A percentile compares a stretch with the other conserved stretches of the same genome.
Conservation (phyloP, 2,888 invertebrate species). For the Chalcosyrphus nemorum region DNA sequence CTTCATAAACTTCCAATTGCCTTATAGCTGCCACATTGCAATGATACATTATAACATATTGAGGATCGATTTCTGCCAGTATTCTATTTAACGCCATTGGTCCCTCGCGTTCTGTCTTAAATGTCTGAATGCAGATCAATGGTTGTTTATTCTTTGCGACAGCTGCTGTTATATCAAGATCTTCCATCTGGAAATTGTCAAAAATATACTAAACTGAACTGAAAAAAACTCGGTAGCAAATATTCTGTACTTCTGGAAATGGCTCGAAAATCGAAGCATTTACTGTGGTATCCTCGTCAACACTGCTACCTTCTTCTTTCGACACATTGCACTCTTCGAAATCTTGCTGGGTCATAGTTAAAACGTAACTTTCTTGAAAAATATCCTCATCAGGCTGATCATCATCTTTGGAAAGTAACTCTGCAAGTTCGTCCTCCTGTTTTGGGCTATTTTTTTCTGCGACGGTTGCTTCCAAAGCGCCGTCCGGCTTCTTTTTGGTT, state of each 20-base stretch:
- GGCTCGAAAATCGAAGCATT: slow-evolving; percentile 84
- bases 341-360: slow-evolving; percentile 86
- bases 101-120: slow-evolving; percentile 87
- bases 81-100: slow-evolving; percentile 88
- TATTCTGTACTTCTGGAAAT: slow-evolving; percentile 84
- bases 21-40: slow-evolving; percentile 93
- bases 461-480: slow-evolving; percentile 30
- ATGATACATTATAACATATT: slow-evolving; percentile 94
- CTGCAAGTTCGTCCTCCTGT: slow-evolving; percentile 77
- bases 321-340: slow-evolving; percentile 63
- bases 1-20: slow-evolving; percentile 93
- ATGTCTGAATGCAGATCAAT: slow-evolving; percentile 89
- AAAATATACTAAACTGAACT: slow-evolving; percentile 68
- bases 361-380: slow-evolving; percentile 86
- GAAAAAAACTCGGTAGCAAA: not conserved
- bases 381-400: slow-evolving; percentile 80
- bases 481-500: slow-evolving; percentile 74
- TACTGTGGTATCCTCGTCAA: slow-evolving; percentile 74
- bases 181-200: slow-evolving; percentile 87
- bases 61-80: slow-evolving; percentile 87
- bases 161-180: slow-evolving; percentile 86
- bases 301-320: slow-evolving; percentile 48
- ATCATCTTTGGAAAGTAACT: slow-evolving; percentile 77
- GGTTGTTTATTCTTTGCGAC: slow-evolving; percentile 84
- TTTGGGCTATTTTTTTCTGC: slow-evolving; percentile 70